Conservation (phyloP, 2,113 vertebrate species). For the Anser cygnoides region DNA sequence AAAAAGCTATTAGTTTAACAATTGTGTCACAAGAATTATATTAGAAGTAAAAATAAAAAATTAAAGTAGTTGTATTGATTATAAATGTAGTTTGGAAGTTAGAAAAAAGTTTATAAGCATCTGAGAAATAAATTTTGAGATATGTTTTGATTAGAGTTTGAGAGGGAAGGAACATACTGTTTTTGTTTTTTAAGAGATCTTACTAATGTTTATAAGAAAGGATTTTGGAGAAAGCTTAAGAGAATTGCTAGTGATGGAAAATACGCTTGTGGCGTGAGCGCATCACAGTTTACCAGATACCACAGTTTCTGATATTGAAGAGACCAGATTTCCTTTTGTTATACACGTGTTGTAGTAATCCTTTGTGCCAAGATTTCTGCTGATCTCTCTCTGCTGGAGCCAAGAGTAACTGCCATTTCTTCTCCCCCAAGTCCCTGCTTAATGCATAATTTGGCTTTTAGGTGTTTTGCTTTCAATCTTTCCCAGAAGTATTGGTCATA, state of each 20-base stretch:
- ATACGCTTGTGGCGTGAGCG: background rate
- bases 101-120: background rate
- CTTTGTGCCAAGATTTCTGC: background rate
- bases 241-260: background rate
- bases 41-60: background rate
- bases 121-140: background rate
- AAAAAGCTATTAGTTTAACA: background rate
- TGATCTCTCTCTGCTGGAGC: background rate
- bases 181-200: background rate
- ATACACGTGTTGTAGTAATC: background rate
- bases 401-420: background rate
- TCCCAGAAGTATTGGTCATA: background rate
- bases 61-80: background rate
- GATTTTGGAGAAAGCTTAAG: background rate
- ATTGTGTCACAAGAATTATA: background rate
- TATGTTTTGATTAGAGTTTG: background rate
- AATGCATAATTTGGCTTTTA: background rate
- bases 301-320: accelerated
- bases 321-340: accelerated
- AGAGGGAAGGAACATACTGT: background rate
- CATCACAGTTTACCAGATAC: no score
- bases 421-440: background rate
- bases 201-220: background rate
- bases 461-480: background rate
- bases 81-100: background rate